Base-by-base conservation (phyloP, 2,113 vertebrate genomes). In the Caranx ignobilis region DNA sequence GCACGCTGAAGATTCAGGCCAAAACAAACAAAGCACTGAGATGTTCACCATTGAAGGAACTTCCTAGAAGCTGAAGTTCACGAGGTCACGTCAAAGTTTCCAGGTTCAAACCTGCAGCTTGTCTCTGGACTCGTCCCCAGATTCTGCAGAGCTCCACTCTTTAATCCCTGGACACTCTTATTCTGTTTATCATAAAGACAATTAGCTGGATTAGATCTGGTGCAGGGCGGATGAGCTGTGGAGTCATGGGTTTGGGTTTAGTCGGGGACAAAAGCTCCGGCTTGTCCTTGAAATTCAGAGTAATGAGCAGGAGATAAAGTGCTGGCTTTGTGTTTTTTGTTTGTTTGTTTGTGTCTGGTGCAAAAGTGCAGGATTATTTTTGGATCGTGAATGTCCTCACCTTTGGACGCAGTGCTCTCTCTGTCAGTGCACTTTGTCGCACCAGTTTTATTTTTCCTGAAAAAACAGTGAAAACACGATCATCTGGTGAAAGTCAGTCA, bases 401-500 rank as follows among this genome's bases (percentile, higher is more conserved):
- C 8, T 4, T 48, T 12, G 2, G 12, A 56, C 15, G 35, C 57
- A 64, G n/a, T 26, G 35, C 18, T 41, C 19, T 52, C 9, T 54
- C 67, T 79, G 78, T 75, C 39, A 34, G 12, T 75, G 35, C 57
- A 75, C 67, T 85, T 57, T 59, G 11, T 37, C 56, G 52, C 21
- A 79, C 34, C 31, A 47, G 47, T 81, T 83, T 62, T 34, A 56
- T 52, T 71, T 82, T 86, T 86, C 75, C 75, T 52, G 79, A 81
- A 87, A 89, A 84, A 87, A 50, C 31, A 54, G 52, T 15, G 75
- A 76, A 87, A 92, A 91, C 91, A 89, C 81, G 77, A 71, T 86
- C 82, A 76, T 84, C 81, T 89, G 86, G 56, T 84, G 59, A 71
- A 86, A 88, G 82, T 88, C 78, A 88, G 82, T 88, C 78, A 83